Percentiles rank a stretch among this genome's conserved stretches.
Conservation (phyloP, 2,888 invertebrate species). For the Elaeidobius kamerunicus region DNA sequence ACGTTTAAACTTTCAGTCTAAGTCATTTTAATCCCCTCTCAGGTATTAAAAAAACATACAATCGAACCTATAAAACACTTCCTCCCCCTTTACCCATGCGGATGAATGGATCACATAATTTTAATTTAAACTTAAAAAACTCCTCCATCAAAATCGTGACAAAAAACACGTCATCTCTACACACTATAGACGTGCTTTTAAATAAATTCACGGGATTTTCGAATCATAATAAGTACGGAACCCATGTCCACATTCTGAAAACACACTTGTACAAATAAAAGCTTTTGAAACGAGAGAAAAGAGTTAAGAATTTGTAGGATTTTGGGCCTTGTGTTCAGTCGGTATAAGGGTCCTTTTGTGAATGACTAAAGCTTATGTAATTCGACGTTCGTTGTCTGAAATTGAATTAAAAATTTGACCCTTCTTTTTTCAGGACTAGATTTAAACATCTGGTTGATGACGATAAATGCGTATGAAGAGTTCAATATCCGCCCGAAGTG, state of each 20-base stretch:
- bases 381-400: conserved; percentile 18
- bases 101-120: not conserved
- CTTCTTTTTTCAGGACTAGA: conserved; percentile 32
- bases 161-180: not conserved
- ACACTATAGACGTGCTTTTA: conserved; percentile 20
- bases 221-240: conserved; percentile 22
- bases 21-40: no score
- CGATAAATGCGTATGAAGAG: not conserved
- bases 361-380: conserved; percentile 18
- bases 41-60: no score
- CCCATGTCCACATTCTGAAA: conserved; percentile 26
- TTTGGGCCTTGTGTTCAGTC: conserved; percentile 15
- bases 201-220: conserved; percentile 30
- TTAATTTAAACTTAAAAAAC: not conserved
- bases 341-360: conserved; percentile 17
- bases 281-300: conserved; percentile 27
- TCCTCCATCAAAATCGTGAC: not conserved
- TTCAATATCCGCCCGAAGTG: no score
- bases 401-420: conserved; percentile 36
- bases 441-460: conserved; percentile 36
- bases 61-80: no score
- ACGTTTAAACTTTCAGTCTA: no score
- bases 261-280: conserved; percentile 34
- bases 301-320: conserved; percentile 30
- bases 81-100: no score